Conservation (phyloP, 2,888 invertebrate genomes). For the Meteorus cinctellus region DNA sequence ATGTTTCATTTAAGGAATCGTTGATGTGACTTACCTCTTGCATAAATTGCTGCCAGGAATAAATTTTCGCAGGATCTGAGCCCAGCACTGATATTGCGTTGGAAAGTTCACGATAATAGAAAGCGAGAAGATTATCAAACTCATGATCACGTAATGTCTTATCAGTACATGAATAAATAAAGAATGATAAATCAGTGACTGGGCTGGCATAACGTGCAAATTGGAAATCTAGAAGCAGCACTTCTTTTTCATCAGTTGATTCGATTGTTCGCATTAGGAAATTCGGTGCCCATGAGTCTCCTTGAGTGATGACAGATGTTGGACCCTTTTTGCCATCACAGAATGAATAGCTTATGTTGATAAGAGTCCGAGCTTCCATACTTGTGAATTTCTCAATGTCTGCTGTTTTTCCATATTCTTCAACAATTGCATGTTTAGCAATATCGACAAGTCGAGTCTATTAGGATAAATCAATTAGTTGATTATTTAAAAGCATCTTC, state of each 20-base stretch:
- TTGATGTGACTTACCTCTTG: conserved; percentile 70
- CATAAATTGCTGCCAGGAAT: conserved; percentile 75
- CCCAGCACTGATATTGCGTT: conserved; percentile 77
- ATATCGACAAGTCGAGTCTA: conserved; percentile 62
- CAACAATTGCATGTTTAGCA: conserved; percentile 79
- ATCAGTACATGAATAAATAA: conserved; percentile 79
- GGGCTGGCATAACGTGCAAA: conserved; percentile 77
- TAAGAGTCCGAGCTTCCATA: conserved; percentile 75
- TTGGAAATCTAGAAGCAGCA: conserved; percentile 83
- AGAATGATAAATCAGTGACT: conserved; percentile 78
- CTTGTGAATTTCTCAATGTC: conserved; percentile 77
- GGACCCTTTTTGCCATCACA: conserved; percentile 63
- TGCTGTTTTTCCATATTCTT: conserved; percentile 77
- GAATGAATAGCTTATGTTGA: conserved; percentile 57
- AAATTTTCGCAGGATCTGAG: conserved; percentile 77
- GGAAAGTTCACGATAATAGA: conserved; percentile 78
- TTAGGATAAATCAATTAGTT: conserved; percentile 30
- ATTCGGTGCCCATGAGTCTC: conserved; percentile 86
- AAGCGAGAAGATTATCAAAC: conserved; percentile 77
- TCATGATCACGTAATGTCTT: conserved; percentile 76
- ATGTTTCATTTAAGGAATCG: neutral
- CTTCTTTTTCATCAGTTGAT: conserved; percentile 63
- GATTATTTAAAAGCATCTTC: neutral
- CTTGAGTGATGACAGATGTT: conserved; percentile 79
- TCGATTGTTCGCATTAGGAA: conserved; percentile 76